Evolutionary conservation across 2,113 vertebrate genomes (phyloP).

Genomic region (Corapipo altera): DNA sequence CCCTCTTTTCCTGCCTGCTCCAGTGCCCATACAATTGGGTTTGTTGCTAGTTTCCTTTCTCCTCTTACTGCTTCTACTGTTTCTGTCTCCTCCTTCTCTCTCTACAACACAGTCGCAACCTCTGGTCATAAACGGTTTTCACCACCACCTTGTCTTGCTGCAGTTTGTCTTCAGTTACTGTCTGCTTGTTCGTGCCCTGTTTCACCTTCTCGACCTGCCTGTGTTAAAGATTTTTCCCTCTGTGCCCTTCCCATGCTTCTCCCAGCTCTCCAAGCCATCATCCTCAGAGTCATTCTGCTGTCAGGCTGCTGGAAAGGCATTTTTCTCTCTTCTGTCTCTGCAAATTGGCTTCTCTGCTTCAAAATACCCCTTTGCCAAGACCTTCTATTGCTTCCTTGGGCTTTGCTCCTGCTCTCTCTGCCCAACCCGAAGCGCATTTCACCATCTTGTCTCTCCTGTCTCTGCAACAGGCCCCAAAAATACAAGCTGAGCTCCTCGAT

Average conservation of each 20-base stretch:
- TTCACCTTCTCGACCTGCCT: not conserved
- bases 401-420: not conserved
- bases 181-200: rapidly evolving
- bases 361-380: not conserved
- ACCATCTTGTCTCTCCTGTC: not conserved
- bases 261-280: not conserved
- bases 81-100: not conserved
- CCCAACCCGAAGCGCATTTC: not conserved
- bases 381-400: not conserved
- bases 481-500: not conserved
- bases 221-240: not conserved
- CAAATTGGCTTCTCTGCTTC: not conserved
- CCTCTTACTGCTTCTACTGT: not conserved
- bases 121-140: not conserved
- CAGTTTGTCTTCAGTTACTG: not conserved
- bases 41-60: not conserved
- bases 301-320: not conserved
- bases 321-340: not conserved
- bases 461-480: not conserved
- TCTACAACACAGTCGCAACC: not conserved
- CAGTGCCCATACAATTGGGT: rapidly evolving
- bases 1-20: not conserved
- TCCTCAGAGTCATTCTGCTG: not conserved
- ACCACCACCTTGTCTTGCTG: not conserved
- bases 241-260: not conserved